phyloP scores from a whole-genome alignment of 2,888 invertebrate species.

The Hirtodrosophila duncani region DNA sequence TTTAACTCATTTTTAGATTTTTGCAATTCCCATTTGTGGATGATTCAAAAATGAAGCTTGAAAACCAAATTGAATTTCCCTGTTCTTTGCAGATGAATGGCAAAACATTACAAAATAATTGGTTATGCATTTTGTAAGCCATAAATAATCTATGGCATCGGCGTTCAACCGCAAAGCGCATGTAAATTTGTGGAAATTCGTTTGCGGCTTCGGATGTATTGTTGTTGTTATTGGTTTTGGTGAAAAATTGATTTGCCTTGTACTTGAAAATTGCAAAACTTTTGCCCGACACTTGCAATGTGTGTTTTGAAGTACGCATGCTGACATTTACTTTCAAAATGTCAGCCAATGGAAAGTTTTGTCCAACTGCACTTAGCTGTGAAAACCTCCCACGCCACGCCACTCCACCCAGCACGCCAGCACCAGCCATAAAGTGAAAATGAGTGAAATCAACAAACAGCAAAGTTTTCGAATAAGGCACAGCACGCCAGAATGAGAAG shows the following conservation, averaged over 20 bases:
- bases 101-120: too few species aligned
- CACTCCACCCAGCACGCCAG: too few species aligned
- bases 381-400: not conserved
- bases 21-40: too few species aligned
- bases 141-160: too few species aligned
- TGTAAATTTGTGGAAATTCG: too few species aligned
- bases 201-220: too few species aligned
- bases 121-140: slow-evolving; percentile 5
- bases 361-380: slow-evolving; percentile 5
- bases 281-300: slow-evolving; percentile 7
- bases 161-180: too few species aligned
- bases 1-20: too few species aligned
- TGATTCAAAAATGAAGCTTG: too few species aligned
- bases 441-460: slow-evolving; percentile 21
- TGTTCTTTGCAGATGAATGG: too few species aligned
- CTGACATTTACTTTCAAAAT: not conserved
- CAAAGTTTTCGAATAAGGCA: slow-evolving; percentile 12
- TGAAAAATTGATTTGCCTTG: slow-evolving; percentile 27
- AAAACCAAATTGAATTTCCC: too few species aligned
- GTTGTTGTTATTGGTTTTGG: slow-evolving; percentile 5
- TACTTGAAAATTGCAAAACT: slow-evolving; percentile 3
- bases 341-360: slow-evolving; percentile 8
- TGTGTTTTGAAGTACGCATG: not conserved
- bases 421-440: slow-evolving; percentile 15
- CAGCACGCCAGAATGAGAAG: not conserved